Evolutionary conservation across 1,140 invertebrate genomes (phyloP).

Genomic region (Caenorhabditis inopinata): DNA sequence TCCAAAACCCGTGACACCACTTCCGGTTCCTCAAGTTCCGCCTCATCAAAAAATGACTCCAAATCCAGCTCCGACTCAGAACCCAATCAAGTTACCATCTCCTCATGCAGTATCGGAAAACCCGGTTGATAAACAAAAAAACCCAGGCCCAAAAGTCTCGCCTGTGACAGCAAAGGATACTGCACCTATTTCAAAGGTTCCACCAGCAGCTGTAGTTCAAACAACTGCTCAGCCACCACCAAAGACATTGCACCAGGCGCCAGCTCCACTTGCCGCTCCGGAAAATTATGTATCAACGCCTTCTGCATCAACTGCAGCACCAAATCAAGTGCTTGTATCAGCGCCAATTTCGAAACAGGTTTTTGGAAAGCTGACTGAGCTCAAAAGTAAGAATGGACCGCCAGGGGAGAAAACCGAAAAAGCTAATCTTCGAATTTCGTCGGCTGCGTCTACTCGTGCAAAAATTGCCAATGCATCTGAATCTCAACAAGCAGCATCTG

Average conservation of each 20-base stretch:
- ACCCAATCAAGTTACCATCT: not conserved
- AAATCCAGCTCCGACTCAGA: not conserved
- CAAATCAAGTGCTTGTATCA: not conserved
- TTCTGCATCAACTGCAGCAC: too few relatives aligned
- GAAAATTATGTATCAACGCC: too few relatives aligned
- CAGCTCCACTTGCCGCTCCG: not conserved
- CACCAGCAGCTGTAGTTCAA: not conserved
- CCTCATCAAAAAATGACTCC: slow-evolving; percentile 1
- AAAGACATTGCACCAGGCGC: not conserved
- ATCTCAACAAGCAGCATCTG: not conserved
- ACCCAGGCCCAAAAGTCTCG: not conserved
- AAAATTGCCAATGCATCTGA: not conserved
- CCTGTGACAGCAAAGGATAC: not conserved
- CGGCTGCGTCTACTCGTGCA: not conserved
- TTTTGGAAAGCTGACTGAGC: slow-evolving; percentile 21
- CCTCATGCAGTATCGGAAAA: slow-evolving; percentile 2
- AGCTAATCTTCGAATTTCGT: not conserved
- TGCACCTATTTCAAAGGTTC: not conserved
- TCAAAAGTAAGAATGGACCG: slow-evolving; percentile 14
- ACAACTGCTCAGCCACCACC: not conserved
- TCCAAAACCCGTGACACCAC: not conserved
- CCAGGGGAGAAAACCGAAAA: not conserved
- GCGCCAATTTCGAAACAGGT: slow-evolving; percentile 15
- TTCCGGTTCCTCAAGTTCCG: not conserved
- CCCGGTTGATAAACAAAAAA: not conserved